phyloP scores from a whole-genome alignment of 2,113 vertebrate genomes.

The Corvus moneduloides region DNA sequence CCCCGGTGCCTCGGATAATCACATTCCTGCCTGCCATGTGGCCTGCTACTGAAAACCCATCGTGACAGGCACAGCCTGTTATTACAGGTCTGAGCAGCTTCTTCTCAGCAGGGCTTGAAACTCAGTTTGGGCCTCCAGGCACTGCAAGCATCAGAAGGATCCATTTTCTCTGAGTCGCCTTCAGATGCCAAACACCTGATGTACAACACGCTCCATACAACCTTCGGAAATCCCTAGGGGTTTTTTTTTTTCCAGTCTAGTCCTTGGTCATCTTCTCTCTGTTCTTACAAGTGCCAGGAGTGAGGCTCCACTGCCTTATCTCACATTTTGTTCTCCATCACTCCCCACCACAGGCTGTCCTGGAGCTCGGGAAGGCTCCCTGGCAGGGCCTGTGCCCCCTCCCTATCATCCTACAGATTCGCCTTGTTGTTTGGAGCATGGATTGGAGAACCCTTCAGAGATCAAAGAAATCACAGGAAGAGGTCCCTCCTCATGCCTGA shows the following conservation, averaged over 20 bases:
- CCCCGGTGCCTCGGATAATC: not conserved
- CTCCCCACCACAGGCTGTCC: not conserved
- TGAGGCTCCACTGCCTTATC: not conserved
- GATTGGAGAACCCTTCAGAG: not conserved
- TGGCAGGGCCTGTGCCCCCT: not conserved
- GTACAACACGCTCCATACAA: not conserved
- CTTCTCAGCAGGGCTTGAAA: conserved; percentile 42
- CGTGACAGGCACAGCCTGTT: conserved; percentile 44
- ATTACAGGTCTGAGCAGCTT: conserved; percentile 34
- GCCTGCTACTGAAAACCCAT: not conserved
- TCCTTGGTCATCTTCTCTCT: not conserved
- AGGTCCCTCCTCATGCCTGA: not conserved
- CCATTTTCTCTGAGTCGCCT: not conserved
- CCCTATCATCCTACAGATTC: not conserved
- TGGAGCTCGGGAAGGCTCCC: not conserved
- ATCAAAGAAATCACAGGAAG: not conserved
- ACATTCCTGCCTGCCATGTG: not conserved
- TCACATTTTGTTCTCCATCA: not conserved
- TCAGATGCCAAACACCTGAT: not conserved
- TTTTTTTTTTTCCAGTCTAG: not conserved
- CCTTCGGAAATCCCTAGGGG: not conserved
- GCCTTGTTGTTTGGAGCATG: not conserved
- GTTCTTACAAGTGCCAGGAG: not conserved
- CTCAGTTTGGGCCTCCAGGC: not conserved
- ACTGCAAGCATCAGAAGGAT: not conserved